A percentile compares a stretch with the other conserved stretches of the same genome.
Conservation (phyloP, 2,113 vertebrate species). For the Ptychochromis oligacanthus region DNA sequence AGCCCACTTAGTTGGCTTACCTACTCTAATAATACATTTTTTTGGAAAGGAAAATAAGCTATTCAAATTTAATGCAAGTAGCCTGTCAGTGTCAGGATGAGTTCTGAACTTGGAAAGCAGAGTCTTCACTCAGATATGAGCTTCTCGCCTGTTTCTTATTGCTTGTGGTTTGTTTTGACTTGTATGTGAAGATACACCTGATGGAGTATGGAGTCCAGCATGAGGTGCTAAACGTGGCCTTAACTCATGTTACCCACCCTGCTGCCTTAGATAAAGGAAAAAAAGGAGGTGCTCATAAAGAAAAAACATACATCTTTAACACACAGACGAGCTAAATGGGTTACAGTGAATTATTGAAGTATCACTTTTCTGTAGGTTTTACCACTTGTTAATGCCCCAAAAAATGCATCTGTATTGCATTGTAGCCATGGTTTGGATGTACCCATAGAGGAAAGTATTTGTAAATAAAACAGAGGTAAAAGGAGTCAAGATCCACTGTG, state of each 20-base stretch:
- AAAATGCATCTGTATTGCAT: neutral
- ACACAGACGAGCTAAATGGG: constrained; percentile 10
- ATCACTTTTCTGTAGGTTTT: constrained; percentile 4
- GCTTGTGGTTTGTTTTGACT: constrained; percentile 47
- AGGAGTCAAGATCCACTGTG: constrained; percentile 38
- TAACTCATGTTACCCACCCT: constrained; percentile 18
- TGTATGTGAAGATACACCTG: constrained; percentile 61
- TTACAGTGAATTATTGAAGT: constrained; percentile 13
- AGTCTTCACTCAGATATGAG: constrained; percentile 5
- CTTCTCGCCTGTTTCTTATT: constrained; percentile 15
- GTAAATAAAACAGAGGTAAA: constrained; percentile 9
- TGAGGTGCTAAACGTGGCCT: constrained; percentile 17
- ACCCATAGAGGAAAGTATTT: neutral
- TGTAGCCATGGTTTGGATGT: neutral
- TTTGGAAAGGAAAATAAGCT: constrained; percentile 40
- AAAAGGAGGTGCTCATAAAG: neutral
- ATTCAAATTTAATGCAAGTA: constrained; percentile 50
- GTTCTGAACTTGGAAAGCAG: constrained; percentile 34
- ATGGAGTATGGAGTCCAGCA: constrained; percentile 29
- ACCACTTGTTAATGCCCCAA: neutral
- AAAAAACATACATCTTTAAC: neutral
- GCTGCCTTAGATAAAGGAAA: constrained; percentile 1
- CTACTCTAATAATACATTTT: constrained; percentile 27
- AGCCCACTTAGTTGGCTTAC: constrained; percentile 9
- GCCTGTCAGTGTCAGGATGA: constrained; percentile 24